A percentile compares a stretch with the other conserved stretches of the same genome.
phyloP scores from a whole-genome alignment of 2,113 vertebrate species.

The Tympanuchus pallidicinctus region DNA sequence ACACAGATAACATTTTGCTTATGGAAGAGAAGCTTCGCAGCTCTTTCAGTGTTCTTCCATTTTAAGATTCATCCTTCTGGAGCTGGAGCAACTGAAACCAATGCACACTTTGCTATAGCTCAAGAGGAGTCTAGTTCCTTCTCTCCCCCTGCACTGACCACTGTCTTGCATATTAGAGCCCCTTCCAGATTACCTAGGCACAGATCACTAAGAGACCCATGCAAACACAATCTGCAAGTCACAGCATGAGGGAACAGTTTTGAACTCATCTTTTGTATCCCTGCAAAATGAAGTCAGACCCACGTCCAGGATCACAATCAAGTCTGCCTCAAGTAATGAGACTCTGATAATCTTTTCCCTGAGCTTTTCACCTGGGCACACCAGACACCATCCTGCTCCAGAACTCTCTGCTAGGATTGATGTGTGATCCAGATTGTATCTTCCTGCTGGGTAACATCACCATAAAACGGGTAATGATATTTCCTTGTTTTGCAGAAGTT shows the following conservation, averaged over 20 bases:
- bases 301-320: fast-evolving
- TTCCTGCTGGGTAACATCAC: not conserved
- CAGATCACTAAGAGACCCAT: fast-evolving
- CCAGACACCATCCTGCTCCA: not conserved
- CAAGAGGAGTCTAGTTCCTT: not conserved
- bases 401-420: not conserved
- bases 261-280: not conserved
- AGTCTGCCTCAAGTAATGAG: not conserved
- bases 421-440: not conserved
- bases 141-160: fast-evolving
- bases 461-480: not conserved
- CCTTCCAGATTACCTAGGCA: not conserved
- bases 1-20: not conserved
- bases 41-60: not conserved
- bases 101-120: not conserved
- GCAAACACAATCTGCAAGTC: not conserved
- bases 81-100: not conserved
- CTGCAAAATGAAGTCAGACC: not conserved
- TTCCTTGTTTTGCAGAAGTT: conserved; percentile 13
- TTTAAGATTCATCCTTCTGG: not conserved
- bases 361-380: not conserved
- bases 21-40: not conserved
- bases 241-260: not conserved
- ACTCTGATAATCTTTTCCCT: not conserved
- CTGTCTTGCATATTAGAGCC: not conserved